phyloP scores from a whole-genome alignment of 2,113 vertebrate genomes.

The Gambusia affinis region DNA sequence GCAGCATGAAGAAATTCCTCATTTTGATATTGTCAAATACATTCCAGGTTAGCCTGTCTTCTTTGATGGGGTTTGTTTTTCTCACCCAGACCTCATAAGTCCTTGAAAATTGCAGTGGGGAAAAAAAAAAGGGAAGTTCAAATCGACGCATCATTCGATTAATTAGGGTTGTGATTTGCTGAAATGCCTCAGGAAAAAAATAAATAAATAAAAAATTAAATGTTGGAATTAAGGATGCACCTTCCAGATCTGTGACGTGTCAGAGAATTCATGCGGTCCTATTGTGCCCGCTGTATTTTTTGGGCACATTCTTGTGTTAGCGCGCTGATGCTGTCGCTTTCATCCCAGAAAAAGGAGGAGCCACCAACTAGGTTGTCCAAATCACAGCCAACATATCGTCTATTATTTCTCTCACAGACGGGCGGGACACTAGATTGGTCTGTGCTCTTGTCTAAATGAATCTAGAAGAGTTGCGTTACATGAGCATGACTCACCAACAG shows the following conservation, averaged over 20 bases:
- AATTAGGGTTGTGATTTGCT: conserved; percentile 65
- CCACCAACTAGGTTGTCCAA: not conserved
- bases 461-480: not conserved
- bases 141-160: conserved; percentile 68
- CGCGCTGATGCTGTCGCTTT: no score
- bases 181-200: conserved; percentile 37
- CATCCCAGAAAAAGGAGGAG: no score
- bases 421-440: conserved; percentile 38
- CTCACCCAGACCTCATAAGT: conserved; percentile 29
- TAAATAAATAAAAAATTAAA: conserved; percentile 56
- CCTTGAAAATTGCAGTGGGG: conserved; percentile 38
- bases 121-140: conserved; percentile 43
- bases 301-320: not conserved
- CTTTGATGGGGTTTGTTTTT: conserved; percentile 53
- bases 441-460: conserved; percentile 30
- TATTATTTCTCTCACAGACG: conserved; percentile 39
- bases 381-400: conserved; percentile 24
- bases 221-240: conserved; percentile 52
- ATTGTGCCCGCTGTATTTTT: not conserved
- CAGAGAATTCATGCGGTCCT: conserved; percentile 55
- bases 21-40: conserved; percentile 11
- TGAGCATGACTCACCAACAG: no score
- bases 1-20: conserved; percentile 10
- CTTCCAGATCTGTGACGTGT: conserved; percentile 56
- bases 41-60: conserved; percentile 5